Base-by-base conservation (phyloP, 2,113 vertebrate genomes). In the Pygoscelis antarcticus region DNA sequence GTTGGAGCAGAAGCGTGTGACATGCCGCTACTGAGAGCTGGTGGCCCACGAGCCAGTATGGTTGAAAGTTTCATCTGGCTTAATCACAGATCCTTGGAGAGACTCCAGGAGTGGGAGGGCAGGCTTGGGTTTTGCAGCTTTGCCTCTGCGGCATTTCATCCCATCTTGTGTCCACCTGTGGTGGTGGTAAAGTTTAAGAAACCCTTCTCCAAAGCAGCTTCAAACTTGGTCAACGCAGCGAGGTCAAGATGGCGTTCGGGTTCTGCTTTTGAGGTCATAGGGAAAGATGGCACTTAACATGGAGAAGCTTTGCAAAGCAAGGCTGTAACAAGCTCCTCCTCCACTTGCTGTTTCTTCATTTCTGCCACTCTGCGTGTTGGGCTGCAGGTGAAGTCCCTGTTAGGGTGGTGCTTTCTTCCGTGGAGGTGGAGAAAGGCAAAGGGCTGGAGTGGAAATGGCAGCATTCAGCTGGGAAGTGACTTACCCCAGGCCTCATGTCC, bases 241-340 rank as follows among this genome's bases (percentile, higher is more conserved):
- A 21, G 68, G 66, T 64, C 57, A 71, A n/a, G 79, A 32, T 64
- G 49, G 30, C 15, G 12, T 61, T 42, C 6, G 5, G 52, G 9
- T 55, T 57, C 71, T 69, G 32, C 47, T 70, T 42, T 72, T 72
- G 38, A 77, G 70, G 38, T 40, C 6, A 2, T 32, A 64, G 32
- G n/a, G 44, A 19, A 38, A 51, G 23, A 14, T 0, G 2, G 10
- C 30, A 8, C n/a, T 46, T 46, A 22, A 44, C 1, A 1, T 21
- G 40, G 46, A 74, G 66, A 54, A 72, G 40, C 60, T 83, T 66
- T 58, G 29, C 29, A 32, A 27, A 70, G 46, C 49, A 42, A n/a
- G 5, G 14, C 23, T 54, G 27, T 36, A 15, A 54, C 26, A 26
- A 58, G 36, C 77, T 58, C 7, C 30, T 70, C 40, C 32, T 78